A percentile compares a stretch with the other conserved stretches of the same genome.
Evolutionary conservation across 2,888 invertebrate genomes (phyloP).

Genomic region (Acanthosepion pharaonis): DNA sequence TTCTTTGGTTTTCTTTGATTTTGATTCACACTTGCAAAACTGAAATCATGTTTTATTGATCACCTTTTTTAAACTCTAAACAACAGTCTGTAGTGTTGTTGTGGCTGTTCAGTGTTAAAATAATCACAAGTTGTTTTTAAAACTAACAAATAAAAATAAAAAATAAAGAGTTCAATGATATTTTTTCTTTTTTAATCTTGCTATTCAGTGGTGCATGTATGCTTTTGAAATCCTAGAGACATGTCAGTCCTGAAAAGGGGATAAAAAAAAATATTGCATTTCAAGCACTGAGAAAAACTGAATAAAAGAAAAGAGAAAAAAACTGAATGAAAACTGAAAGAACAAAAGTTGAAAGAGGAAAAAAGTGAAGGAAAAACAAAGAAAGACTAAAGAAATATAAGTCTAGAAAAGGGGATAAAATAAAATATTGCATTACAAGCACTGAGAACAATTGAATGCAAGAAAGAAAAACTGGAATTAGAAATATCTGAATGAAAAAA

Average conservation of each 20-base stretch:
- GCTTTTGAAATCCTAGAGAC: neutral
- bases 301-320: neutral
- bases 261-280: neutral
- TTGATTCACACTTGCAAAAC: neutral
- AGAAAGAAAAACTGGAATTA: neutral
- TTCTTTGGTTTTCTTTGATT: neutral
- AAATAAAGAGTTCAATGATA: constrained; percentile 33
- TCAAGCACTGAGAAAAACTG: neutral
- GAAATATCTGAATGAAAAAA: neutral
- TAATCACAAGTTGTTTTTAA: neutral
- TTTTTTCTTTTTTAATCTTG: neutral
- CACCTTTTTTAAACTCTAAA: neutral
- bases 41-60: neutral
- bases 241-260: constrained; percentile 4
- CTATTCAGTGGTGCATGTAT: neutral
- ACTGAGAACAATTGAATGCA: neutral
- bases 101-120: neutral
- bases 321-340: neutral
- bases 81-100: neutral
- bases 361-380: neutral
- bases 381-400: neutral
- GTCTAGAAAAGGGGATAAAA: neutral
- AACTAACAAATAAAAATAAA: neutral
- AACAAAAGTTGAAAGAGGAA: neutral
- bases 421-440: neutral